Evolutionary conservation across 2,888 invertebrate species (phyloP), one percentile per base, ranked within the genome.

Genomic region (Platycheirus rosarum): DNA sequence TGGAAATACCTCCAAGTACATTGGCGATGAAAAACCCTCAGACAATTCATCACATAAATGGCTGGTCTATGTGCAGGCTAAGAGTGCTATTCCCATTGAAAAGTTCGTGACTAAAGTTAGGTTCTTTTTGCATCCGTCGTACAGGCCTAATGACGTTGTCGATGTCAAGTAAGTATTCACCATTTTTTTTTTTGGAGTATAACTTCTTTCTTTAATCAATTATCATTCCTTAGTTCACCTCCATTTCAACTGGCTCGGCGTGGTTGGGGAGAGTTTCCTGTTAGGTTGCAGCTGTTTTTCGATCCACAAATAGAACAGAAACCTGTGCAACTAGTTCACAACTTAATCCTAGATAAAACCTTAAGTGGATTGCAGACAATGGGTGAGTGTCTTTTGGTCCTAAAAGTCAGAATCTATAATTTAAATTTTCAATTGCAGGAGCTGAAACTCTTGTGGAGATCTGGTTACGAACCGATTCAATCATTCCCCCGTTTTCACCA

Each of bases 261-360:
- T 74, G 97, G 97, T 14, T 97, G 97, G 97, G 97, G 97, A 9
- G 97, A 97, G 91, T 97, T 97, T 91, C 96, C 96, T 0, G 92
- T 97, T 4, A 91, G 95, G 60, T 92, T 97, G 2, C 95, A 96
- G 88, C 91, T 97, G 1, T 95, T 95, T 89, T 97, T 97, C 88
- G 91, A 92, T 4, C 91, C 93, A 40, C 93, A 95, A 69, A 89
- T 92, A 6, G 89, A 94, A 13, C 96, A 97, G 89, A 94, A 96
- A 78, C 95, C 96, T 0, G 93, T 96, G 26, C 94, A 95, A 85
- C 91, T 97, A 11, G 93, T 95, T 63, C 97, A 97, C 89, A 93
- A 94, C 86, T 92, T 97, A 85, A 94, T 95, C 87, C 91, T 97
- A 82, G 97, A 97, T 89, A 92, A 95, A 84, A 94, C 95, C 26